Evolutionary conservation across 2,113 vertebrate genomes (phyloP).

Genomic region (Cyanoramphus novaezelandiae): DNA sequence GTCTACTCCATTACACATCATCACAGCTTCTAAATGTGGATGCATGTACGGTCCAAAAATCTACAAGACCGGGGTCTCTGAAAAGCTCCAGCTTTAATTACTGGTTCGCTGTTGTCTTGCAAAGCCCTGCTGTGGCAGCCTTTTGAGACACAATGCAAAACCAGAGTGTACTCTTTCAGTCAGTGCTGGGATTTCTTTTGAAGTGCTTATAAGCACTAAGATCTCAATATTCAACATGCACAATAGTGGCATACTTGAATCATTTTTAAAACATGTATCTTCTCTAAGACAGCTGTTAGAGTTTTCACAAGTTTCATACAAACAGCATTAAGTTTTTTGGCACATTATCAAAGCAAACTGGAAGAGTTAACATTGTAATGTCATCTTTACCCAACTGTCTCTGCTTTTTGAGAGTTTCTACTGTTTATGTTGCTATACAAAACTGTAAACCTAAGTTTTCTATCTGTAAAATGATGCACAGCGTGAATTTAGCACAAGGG

Average conservation of each 20-base stretch:
- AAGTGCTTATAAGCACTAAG: background rate
- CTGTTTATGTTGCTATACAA: background rate
- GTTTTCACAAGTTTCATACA: background rate
- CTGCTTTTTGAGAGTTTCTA: background rate
- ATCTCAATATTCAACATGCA: background rate
- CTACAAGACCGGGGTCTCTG: background rate
- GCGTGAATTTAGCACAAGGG: background rate
- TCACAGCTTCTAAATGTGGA: background rate
- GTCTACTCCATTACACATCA: background rate
- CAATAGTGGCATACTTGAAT: background rate
- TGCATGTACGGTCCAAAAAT: background rate
- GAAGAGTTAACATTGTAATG: background rate
- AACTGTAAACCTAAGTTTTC: background rate
- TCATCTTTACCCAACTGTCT: background rate
- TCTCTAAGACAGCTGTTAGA: background rate
- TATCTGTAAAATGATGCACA: background rate
- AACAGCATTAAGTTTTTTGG: background rate
- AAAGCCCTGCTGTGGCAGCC: background rate
- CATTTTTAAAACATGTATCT: background rate
- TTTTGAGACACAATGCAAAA: background rate
- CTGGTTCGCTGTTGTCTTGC: background rate
- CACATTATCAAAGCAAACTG: background rate
- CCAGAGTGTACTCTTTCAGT: background rate
- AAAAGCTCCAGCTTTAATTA: background rate
- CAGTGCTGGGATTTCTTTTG: background rate